Conservation (phyloP, 1,140 invertebrate genomes). For the Trichoplusia ni region DNA sequence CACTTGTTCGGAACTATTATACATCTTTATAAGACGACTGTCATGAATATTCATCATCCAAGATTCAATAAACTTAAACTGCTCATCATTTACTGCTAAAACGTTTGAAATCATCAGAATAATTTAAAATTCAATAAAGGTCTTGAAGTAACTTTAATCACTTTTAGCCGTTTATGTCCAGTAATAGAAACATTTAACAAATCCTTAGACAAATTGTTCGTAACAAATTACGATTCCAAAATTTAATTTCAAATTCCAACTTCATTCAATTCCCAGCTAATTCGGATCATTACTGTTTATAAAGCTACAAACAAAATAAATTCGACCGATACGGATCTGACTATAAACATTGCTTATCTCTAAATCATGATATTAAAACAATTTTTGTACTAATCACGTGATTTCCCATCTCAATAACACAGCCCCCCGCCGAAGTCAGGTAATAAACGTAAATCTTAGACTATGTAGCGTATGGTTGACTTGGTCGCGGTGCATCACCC, state of each 20-base stretch:
- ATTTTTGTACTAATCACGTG: slow-evolving; percentile 17
- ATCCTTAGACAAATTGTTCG: neutral
- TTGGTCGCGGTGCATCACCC: slow-evolving; percentile 42
- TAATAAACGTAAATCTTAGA: slow-evolving; percentile 19
- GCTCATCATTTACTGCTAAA: too few relatives aligned
- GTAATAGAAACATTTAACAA: too few relatives aligned
- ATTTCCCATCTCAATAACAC: slow-evolving; percentile 19
- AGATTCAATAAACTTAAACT: too few relatives aligned
- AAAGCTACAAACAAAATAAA: neutral
- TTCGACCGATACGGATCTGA: slow-evolving; percentile 8
- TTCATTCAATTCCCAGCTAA: too few relatives aligned
- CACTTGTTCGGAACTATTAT: too few relatives aligned
- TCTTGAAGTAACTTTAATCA: too few relatives aligned
- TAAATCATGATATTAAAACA: slow-evolving; percentile 11
- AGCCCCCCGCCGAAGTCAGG: neutral
- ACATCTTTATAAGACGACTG: too few relatives aligned
- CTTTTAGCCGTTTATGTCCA: too few relatives aligned
- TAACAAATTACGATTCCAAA: neutral
- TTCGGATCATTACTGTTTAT: neutral
- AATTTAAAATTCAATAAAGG: too few relatives aligned
- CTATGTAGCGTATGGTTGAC: slow-evolving; percentile 24
- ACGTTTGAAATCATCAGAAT: too few relatives aligned
- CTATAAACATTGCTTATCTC: neutral
- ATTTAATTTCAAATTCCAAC: neutral
- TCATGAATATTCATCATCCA: too few relatives aligned